These are phyloP conservation scores for Synaphobranchus kaupii DNA, from an alignment of 2,797 vertebrate genomes.

Conservation along the genomic window DNA sequence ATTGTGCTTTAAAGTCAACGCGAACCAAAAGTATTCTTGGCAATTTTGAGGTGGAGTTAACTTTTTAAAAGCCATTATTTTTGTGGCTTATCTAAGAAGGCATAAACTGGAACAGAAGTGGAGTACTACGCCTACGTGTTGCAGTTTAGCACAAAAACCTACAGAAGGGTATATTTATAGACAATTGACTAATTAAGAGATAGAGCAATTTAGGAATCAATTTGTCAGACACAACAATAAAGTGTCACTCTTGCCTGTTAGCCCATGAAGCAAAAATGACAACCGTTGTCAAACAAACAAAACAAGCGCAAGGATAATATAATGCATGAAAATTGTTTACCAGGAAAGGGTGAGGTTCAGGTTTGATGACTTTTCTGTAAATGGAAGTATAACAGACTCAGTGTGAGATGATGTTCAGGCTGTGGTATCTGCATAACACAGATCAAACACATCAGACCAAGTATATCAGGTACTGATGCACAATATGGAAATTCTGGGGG, in stretches of 20 bases:
- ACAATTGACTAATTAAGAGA: conserved; percentile 4
- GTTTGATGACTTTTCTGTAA: background rate
- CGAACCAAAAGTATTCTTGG: background rate
- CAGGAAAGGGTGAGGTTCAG: background rate
- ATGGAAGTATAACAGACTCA: background rate
- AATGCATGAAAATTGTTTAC: background rate
- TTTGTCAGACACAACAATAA: background rate
- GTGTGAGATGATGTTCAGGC: background rate
- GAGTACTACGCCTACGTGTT: background rate
- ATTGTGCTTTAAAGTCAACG: background rate
- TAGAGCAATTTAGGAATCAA: background rate
- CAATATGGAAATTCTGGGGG: background rate
- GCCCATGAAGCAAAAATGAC: background rate
- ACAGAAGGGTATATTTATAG: background rate
- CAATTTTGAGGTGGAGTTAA: background rate
- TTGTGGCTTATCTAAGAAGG: background rate
- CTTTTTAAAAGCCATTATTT: background rate
- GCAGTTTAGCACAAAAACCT: background rate
- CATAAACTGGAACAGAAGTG: background rate
- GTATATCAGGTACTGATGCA: background rate
- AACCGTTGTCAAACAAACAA: background rate
- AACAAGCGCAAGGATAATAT: background rate
- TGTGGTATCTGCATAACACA: background rate
- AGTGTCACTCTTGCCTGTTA: background rate
- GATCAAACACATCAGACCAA: background rate